These are phyloP conservation scores for Sinocyclocheilus grahami DNA, from an alignment of 2,113 vertebrate species.

Conservation along the genomic window DNA sequence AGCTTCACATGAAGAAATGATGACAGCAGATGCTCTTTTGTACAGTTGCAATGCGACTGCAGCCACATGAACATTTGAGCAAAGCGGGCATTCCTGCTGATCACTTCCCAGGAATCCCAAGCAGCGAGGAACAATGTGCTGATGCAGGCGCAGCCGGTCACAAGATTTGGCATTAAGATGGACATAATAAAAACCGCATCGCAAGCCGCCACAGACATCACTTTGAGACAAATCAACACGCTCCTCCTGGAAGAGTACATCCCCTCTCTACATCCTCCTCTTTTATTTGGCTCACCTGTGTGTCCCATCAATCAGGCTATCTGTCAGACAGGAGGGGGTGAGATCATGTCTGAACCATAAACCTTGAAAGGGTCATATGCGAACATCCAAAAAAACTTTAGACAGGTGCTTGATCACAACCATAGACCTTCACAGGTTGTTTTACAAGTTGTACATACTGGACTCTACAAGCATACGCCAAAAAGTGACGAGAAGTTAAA, in stretches of 20 bases:
- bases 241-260: not conserved
- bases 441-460: not conserved
- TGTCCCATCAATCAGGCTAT: not conserved
- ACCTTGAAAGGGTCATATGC: not conserved
- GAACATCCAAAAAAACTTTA: too few species aligned
- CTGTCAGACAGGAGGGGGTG: not conserved
- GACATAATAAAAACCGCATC: not conserved
- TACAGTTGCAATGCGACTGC: not conserved
- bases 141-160: not conserved
- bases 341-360: not conserved
- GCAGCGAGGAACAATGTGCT: not conserved
- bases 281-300: not conserved
- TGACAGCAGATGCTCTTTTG: not conserved
- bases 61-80: not conserved
- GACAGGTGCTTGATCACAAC: not conserved
- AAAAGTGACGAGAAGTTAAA: not conserved
- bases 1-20: not conserved
- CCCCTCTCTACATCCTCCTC: not conserved
- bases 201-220: not conserved
- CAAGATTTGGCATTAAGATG: not conserved
- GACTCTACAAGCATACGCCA: not conserved
- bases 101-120: conserved; percentile 18
- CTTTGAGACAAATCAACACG: not conserved
- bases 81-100: not conserved
- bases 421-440: not conserved